Conservation (phyloP, 2,113 vertebrate genomes). For the Scopus umbretta region DNA sequence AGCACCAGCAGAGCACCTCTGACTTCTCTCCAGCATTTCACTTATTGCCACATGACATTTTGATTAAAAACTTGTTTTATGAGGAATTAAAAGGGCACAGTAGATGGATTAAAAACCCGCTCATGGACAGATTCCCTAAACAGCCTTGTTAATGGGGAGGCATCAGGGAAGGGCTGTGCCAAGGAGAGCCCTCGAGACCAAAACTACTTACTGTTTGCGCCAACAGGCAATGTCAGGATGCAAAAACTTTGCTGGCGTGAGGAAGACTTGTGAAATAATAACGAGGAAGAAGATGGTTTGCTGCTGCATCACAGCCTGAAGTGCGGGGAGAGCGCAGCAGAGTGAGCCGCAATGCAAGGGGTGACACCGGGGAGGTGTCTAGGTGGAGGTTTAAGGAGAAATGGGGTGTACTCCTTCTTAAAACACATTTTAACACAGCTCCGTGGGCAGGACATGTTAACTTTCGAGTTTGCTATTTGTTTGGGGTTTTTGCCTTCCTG, state of each 20-base stretch:
- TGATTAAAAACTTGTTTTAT: conserved; percentile 48
- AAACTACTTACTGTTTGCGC: not conserved
- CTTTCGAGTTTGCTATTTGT: not conserved
- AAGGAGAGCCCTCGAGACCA: not conserved
- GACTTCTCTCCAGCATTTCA: not conserved
- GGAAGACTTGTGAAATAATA: not conserved
- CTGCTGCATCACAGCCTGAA: not conserved
- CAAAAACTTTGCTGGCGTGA: not conserved
- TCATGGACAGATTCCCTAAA: not conserved
- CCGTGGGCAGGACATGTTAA: not conserved
- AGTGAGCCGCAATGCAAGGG: not conserved
- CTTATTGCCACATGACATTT: not conserved
- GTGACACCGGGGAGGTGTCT: not conserved
- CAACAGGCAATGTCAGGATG: not conserved
- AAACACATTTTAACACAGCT: not conserved
- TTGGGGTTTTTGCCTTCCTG: not conserved
- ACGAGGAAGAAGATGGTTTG: not conserved
- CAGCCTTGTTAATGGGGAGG: not conserved
- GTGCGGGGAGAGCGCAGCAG: not conserved
- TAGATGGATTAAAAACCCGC: conserved; percentile 14
- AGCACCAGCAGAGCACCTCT: not conserved
- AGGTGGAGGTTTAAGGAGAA: not conserved
- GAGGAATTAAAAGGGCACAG: conserved; percentile 2
- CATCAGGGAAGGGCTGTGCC: not conserved
- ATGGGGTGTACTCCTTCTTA: not conserved